phyloP scores from a whole-genome alignment of 2,888 invertebrate genomes.

The Galeopsomyia nigrocyanea region DNA sequence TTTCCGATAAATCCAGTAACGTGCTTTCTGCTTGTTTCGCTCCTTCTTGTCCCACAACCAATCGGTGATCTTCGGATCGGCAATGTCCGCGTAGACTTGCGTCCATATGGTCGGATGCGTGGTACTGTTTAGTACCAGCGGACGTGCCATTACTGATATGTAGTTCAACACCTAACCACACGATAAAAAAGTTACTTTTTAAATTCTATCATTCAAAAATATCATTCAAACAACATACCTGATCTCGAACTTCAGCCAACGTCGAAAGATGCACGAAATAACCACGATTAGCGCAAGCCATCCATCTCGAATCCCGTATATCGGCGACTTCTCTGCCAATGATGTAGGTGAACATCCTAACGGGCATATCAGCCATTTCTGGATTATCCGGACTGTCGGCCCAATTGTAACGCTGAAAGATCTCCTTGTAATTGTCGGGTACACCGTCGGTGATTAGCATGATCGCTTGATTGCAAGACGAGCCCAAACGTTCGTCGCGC shows the following conservation, averaged over 20 bases:
- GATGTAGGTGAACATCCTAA: constrained; percentile 97
- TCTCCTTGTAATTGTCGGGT: constrained; percentile 92
- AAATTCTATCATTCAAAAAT: not conserved
- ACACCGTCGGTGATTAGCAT: constrained; percentile 99
- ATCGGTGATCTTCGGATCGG: constrained; percentile 91
- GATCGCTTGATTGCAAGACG: constrained; percentile 90
- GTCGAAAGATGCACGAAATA: constrained; percentile 97
- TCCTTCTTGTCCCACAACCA: constrained; percentile 91
- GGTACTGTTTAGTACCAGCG: constrained; percentile 88
- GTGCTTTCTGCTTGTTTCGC: constrained; percentile 82
- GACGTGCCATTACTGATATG: constrained; percentile 96
- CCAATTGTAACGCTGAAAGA: constrained; percentile 94
- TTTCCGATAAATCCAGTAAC: constrained; percentile 78
- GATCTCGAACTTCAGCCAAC: constrained; percentile 96
- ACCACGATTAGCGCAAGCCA: constrained; percentile 98
- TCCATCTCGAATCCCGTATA: constrained; percentile 94
- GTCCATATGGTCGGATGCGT: constrained; percentile 97
- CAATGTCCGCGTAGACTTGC: constrained; percentile 93
- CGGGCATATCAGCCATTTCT: constrained; percentile 75
- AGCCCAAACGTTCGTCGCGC: constrained; percentile 76
- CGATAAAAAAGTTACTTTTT: too few relatives aligned
- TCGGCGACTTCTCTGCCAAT: constrained; percentile 93
- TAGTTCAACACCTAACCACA: constrained; percentile 80
- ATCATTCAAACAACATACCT: constrained; percentile 73
- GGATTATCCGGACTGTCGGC: constrained; percentile 73